phyloP scores from a whole-genome alignment of 1,140 invertebrate species.

The Neodiprion lecontei region DNA sequence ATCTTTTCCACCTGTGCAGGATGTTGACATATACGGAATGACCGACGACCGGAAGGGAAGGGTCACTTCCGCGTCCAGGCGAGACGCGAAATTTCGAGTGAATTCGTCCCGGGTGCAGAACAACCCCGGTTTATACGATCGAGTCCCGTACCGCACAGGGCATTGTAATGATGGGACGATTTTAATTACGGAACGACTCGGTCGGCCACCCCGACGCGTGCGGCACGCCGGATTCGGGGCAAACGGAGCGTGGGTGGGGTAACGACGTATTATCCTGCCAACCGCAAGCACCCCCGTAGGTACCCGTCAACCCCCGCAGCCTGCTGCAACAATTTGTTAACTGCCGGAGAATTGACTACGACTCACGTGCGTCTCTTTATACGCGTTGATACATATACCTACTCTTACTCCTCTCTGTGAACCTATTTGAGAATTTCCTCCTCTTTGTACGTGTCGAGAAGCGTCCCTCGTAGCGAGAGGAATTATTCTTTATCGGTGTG shows the following conservation, averaged over 20 bases:
- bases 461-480: not conserved
- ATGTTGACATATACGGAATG: too few species aligned
- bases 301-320: slow-evolving; percentile 8
- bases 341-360: slow-evolving; percentile 51
- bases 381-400: not conserved
- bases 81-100: too few species aligned
- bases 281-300: slow-evolving; percentile 48
- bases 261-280: slow-evolving; percentile 58
- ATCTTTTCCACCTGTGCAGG: too few species aligned
- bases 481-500: slow-evolving; percentile 19
- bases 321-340: slow-evolving; percentile 56
- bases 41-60: too few species aligned
- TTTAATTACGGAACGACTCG: slow-evolving; percentile 26
- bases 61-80: too few species aligned
- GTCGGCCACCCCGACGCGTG: slow-evolving; percentile 32
- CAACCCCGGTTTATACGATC: slow-evolving; percentile 40
- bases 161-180: slow-evolving; percentile 14
- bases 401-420: not conserved
- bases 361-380: slow-evolving; percentile 24
- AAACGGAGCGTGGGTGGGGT: slow-evolving; percentile 46
- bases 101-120: too few species aligned
- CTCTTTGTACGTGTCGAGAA: slow-evolving; percentile 8
- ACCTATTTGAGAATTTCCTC: not conserved
- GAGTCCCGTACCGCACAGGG: slow-evolving; percentile 17
- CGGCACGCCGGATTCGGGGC: slow-evolving; percentile 32